Percentiles rank a stretch among this genome's conserved stretches.
phyloP scores from a whole-genome alignment of 2,797 vertebrate species.

The Sphaeramia orbicularis region DNA sequence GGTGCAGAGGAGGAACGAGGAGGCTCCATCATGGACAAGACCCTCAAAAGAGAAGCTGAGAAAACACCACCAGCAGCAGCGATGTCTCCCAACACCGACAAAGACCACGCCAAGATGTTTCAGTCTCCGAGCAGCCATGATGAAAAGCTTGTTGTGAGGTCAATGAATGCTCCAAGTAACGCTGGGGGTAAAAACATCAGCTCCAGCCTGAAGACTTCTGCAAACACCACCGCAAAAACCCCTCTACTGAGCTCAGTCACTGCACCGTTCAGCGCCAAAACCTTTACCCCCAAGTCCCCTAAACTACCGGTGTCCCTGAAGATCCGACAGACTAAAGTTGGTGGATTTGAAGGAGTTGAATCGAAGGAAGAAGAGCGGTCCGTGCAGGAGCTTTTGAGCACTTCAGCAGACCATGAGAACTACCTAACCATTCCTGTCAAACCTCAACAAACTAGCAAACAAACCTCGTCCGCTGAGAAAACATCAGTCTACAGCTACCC shows the following conservation, averaged over 20 bases:
- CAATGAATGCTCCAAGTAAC: conserved; percentile 28
- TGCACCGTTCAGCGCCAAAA: conserved; percentile 55
- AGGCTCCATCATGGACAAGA: conserved; percentile 45
- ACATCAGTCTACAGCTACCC: conserved; percentile 48
- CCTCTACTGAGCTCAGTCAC: neutral
- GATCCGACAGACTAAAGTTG: conserved; percentile 32
- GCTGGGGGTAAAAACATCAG: conserved; percentile 63
- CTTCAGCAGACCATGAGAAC: conserved; percentile 83
- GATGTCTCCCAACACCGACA: conserved; percentile 22
- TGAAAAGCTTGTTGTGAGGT: conserved; percentile 43
- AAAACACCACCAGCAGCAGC: conserved; percentile 58
- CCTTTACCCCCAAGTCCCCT: conserved; percentile 56
- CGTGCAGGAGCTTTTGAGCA: conserved; percentile 36
- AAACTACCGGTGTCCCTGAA: conserved; percentile 69
- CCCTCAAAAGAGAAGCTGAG: conserved; percentile 60
- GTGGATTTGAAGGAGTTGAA: conserved; percentile 45
- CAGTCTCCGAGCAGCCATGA: conserved; percentile 39
- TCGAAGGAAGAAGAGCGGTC: conserved; percentile 53
- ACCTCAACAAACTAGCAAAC: conserved; percentile 59
- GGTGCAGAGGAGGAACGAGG: conserved; percentile 56
- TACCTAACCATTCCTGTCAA: conserved; percentile 91
- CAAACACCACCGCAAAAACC: conserved; percentile 26
- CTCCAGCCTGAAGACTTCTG: conserved; percentile 51
- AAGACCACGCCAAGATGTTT: conserved; percentile 22
- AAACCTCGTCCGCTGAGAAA: conserved; percentile 46